Percentiles rank a stretch among this genome's conserved stretches.
phyloP scores from a whole-genome alignment of 1,140 invertebrate genomes.

The Trachymyrmex septentrionalis region DNA sequence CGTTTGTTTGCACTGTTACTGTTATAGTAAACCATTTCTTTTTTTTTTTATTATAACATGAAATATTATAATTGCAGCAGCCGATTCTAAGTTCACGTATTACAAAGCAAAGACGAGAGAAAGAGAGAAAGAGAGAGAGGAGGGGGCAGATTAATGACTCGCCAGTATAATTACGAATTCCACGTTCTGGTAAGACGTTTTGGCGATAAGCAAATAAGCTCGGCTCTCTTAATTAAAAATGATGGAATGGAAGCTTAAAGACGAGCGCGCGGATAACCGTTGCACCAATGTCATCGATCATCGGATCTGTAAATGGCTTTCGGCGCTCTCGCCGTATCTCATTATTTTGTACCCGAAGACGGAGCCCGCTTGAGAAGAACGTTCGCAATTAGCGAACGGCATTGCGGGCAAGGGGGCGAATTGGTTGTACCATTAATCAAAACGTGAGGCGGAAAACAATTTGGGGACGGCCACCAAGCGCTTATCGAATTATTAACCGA shows the following conservation, averaged over 20 bases:
- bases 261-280: slow-evolving; percentile 57
- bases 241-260: slow-evolving; percentile 63
- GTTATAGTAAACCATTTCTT: background rate
- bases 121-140: background rate
- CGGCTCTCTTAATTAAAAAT: slow-evolving; percentile 76
- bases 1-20: background rate
- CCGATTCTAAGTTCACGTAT: background rate
- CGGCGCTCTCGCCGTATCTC: slow-evolving; percentile 59
- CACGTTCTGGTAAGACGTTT: slow-evolving; percentile 30
- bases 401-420: slow-evolving; percentile 29
- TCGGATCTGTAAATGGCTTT: slow-evolving; percentile 60
- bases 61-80: background rate
- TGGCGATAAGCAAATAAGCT: slow-evolving; percentile 70
- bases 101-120: background rate
- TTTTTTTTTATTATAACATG: too few species aligned
- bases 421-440: slow-evolving; percentile 68
- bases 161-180: slow-evolving; percentile 63
- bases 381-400: slow-evolving; percentile 65
- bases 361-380: slow-evolving; percentile 41
- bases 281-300: slow-evolving; percentile 71
- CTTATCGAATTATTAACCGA: slow-evolving; percentile 54
- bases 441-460: slow-evolving; percentile 65
- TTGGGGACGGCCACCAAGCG: slow-evolving; percentile 34
- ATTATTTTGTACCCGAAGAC: slow-evolving; percentile 59
- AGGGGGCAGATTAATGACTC: slow-evolving; percentile 34